Evolutionary conservation across 2,797 vertebrate genomes (phyloP), one percentile per base, ranked within the genome.

Genomic region (Manis crassicaudata): DNA sequence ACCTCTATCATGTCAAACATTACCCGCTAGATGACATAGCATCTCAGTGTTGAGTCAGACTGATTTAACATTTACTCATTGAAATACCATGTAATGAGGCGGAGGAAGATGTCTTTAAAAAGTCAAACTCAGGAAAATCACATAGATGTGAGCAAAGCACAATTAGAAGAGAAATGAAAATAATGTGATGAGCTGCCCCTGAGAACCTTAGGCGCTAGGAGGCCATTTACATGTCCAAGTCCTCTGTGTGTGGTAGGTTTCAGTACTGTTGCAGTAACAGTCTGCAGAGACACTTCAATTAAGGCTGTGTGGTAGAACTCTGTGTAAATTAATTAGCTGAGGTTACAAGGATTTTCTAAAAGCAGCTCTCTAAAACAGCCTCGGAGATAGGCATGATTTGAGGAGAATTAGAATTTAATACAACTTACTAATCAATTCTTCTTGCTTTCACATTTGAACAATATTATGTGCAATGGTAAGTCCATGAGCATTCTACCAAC

Each of bases 351-450:
- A 86, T 95, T 96, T 96, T 97, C 95, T 95, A 83, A 97, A 97
- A 76, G 77, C 58, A 93, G 80, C 65, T 80, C 65, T 95, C 88
- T 85, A 80, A 88, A 80, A 87, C 54, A 81, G 52, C 35, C 89
- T 97, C 46, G 67, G 80, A 96, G 73, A 95, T 73, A 79, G 32
- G 84, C 77, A 96, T 60, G 23, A 95, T 82, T 92, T 88, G 76
- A 62, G 67, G 97, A 96, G 97, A 98, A 98, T 87, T 97, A 92
- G 96, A 97, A 77, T 97, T 98, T 97, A 98, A 98, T 88, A 97
- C 81, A 92, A 96, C 95, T 98, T 92, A 95, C 95, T 97, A 98
- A 98, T 98, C 97, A 97, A 98, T 98, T 98, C 96, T 97, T 98
- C 96, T 97, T 97, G 88, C 94, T 88, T 98, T 98, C 97, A 95